phyloP scores from a whole-genome alignment of 37 sponge, comb jelly and placozoan genomes.

The Agelas oroides region DNA sequence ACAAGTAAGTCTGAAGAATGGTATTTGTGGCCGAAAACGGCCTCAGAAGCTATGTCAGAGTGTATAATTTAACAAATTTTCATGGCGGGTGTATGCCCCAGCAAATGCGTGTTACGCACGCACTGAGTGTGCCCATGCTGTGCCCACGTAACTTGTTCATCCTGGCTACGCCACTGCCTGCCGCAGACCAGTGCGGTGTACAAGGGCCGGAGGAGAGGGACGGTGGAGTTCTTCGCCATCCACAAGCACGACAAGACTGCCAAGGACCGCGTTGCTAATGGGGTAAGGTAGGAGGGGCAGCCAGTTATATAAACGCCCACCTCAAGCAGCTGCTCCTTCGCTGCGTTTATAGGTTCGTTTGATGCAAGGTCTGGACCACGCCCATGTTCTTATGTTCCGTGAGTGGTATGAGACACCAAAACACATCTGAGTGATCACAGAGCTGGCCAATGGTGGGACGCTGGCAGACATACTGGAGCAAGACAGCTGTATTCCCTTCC shows the following conservation, averaged over 20 bases:
- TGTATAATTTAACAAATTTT: no score
- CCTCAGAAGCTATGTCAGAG: no score
- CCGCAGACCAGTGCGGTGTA: conserved; percentile 17
- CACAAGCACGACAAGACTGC: conserved; percentile 38
- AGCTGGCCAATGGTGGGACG: conserved; percentile 74
- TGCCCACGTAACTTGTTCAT: no score
- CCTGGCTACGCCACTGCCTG: no score
- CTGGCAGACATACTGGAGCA: conserved; percentile 60
- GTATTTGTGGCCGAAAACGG: no score
- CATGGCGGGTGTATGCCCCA: no score
- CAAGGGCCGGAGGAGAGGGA: conserved; percentile 73
- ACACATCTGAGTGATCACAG: conserved; percentile 80
- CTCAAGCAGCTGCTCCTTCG: no score
- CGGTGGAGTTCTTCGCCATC: conserved; percentile 61
- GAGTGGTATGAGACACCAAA: conserved; percentile 86
- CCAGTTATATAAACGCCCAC: no score
- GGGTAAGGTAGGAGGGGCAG: no score
- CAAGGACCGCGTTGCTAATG: conserved; percentile 43
- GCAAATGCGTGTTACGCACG: no score
- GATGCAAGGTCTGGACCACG: conserved; percentile 59
- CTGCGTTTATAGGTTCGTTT: conserved; percentile 49
- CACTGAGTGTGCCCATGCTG: no score
- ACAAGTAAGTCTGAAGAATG: no score
- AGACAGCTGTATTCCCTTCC: conserved; percentile 64
- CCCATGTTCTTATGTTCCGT: conserved; percentile 56